Evolutionary conservation across 2,888 invertebrate species (phyloP).

Genomic region (Ochropleura plecta): DNA sequence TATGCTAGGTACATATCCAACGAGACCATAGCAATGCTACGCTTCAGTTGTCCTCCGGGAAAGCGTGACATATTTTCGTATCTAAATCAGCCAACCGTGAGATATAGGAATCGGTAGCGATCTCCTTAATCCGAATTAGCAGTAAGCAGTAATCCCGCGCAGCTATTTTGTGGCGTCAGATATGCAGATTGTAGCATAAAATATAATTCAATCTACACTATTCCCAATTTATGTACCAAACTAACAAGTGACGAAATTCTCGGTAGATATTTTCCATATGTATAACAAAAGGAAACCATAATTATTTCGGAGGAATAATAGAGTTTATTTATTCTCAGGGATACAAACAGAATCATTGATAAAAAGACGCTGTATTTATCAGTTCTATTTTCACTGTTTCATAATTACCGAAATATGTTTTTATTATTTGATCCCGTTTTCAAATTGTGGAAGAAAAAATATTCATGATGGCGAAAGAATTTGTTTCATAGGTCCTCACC

Average conservation of each 20-base stretch:
- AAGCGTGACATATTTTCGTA: slow-evolving; percentile 17
- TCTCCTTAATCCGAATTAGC: not conserved
- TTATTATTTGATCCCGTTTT: not conserved
- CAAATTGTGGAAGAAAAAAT: not conserved
- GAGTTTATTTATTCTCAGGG: slow-evolving; percentile 1
- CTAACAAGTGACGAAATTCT: not conserved
- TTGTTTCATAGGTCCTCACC: not conserved
- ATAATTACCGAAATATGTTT: not conserved
- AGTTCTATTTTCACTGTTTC: not conserved
- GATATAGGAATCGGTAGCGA: slow-evolving; percentile 5
- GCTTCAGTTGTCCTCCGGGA: slow-evolving; percentile 15
- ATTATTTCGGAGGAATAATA: not conserved
- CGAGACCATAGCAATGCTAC: not conserved
- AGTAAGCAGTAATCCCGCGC: too few relatives aligned
- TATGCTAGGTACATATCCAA: not conserved
- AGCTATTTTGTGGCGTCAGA: not conserved
- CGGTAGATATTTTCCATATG: not conserved
- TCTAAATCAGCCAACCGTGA: slow-evolving; percentile 26
- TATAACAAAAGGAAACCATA: too few relatives aligned
- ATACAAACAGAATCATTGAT: not conserved
- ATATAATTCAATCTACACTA: not conserved
- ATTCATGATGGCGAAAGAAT: not conserved
- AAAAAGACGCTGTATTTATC: not conserved
- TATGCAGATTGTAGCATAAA: not conserved
- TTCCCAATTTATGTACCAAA: not conserved